These are phyloP conservation scores for Drosophila rellima DNA, from an alignment of 2,888 invertebrate species.

Conservation along the genomic window DNA sequence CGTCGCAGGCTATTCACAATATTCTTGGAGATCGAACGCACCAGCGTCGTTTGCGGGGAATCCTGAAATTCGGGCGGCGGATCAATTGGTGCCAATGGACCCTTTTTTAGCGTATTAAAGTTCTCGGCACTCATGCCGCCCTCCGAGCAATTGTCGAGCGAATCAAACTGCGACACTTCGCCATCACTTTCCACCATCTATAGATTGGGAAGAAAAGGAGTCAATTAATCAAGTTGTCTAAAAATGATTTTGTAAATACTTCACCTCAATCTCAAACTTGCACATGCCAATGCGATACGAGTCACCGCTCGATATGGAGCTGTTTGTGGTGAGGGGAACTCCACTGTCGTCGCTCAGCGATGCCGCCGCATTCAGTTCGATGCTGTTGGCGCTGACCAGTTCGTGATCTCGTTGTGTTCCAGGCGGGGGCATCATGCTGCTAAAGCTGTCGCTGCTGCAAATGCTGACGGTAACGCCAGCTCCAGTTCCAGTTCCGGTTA, in stretches of 20 bases:
- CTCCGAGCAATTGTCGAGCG: conserved; percentile 91
- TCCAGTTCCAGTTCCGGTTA: conserved; percentile 62
- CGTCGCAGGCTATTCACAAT: conserved; percentile 79
- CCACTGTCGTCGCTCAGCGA: conserved; percentile 86
- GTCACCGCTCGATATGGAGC: conserved; percentile 86
- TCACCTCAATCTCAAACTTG: conserved; percentile 85
- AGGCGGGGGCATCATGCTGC: conserved; percentile 76
- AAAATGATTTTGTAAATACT: conserved; percentile 1
- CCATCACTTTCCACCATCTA: conserved; percentile 94
- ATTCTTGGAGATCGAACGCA: conserved; percentile 83
- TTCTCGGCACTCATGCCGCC: conserved; percentile 92
- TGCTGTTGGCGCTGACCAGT: conserved; percentile 85
- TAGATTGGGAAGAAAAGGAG: too few species aligned
- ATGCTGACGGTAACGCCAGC: conserved; percentile 58
- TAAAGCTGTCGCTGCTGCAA: conserved; percentile 84
- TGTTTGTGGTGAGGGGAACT: conserved; percentile 85
- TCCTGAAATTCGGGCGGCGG: conserved; percentile 94
- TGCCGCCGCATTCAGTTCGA: conserved; percentile 85
- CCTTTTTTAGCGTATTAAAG: conserved; percentile 93
- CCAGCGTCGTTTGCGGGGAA: conserved; percentile 85
- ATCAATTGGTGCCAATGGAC: conserved; percentile 90
- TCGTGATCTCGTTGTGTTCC: conserved; percentile 71
- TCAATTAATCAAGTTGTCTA: too few species aligned
- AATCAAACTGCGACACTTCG: conserved; percentile 92
- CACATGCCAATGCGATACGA: conserved; percentile 85